Evolutionary conservation across 2,113 vertebrate species (phyloP).

Genomic region (Xiphophorus couchianus): DNA sequence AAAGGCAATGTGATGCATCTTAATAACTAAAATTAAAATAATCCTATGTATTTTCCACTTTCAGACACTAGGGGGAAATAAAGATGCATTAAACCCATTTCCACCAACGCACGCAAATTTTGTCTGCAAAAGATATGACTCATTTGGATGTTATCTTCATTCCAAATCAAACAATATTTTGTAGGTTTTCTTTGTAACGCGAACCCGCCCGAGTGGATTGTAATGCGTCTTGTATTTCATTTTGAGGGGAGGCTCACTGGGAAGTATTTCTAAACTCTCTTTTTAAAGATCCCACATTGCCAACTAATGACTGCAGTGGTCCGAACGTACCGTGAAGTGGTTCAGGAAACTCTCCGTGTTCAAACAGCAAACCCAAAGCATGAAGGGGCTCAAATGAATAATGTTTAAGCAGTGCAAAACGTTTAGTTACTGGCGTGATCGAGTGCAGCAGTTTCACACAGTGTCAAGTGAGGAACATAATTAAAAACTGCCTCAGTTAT

Average conservation of each 20-base stretch:
- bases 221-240: constrained; percentile 11
- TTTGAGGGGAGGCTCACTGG: background rate
- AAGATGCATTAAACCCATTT: constrained; percentile 25
- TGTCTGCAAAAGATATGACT: background rate
- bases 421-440: constrained; percentile 19
- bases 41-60: constrained; percentile 10
- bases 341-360: constrained; percentile 34
- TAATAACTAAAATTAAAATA: background rate
- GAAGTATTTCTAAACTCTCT: constrained; percentile 29
- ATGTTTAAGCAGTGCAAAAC: constrained; percentile 7
- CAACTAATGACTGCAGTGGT: constrained; percentile 37
- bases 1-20: background rate
- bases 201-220: constrained; percentile 7
- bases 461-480: background rate
- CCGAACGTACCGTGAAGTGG: constrained; percentile 33
- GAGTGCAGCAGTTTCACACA: constrained; percentile 14
- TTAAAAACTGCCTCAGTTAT: constrained; percentile 4
- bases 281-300: constrained; percentile 43
- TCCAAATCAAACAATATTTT: constrained; percentile 14
- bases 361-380: constrained; percentile 33
- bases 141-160: background rate
- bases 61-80: constrained; percentile 44
- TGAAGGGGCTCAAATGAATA: constrained; percentile 8
- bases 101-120: constrained; percentile 3
- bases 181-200: constrained; percentile 24